Percentiles rank a stretch among this genome's conserved stretches.
phyloP scores from a whole-genome alignment of 2,113 vertebrate genomes.

The Orthonyx spaldingii region DNA sequence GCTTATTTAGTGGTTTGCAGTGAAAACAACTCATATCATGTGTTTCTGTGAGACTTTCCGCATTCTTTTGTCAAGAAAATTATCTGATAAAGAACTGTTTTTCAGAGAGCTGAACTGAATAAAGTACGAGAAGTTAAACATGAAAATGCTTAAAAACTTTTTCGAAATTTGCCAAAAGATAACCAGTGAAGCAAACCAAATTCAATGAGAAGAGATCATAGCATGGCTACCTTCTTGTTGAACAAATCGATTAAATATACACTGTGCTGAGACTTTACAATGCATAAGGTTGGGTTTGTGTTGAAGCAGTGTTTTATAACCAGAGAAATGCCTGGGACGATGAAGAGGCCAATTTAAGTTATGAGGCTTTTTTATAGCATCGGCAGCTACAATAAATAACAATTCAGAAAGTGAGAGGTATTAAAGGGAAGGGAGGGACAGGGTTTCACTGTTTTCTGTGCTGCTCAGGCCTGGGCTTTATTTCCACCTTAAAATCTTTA shows the following conservation, averaged over 20 bases:
- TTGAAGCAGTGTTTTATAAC: constrained; percentile 6
- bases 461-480: constrained; percentile 79
- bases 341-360: constrained; percentile 17
- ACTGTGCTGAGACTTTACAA: background rate
- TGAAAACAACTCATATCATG: background rate
- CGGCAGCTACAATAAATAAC: background rate
- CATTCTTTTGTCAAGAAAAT: constrained; percentile 11
- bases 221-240: background rate
- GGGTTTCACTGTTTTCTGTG: constrained; percentile 41
- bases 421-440: constrained; percentile 57
- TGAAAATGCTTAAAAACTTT: background rate
- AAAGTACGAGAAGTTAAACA: background rate
- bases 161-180: background rate
- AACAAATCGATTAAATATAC: background rate
- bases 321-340: constrained; percentile 5
- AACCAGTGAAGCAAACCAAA: background rate
- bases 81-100: background rate
- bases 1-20: constrained; percentile 4
- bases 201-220: background rate
- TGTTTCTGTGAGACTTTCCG: background rate
- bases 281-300: constrained; percentile 15
- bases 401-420: constrained; percentile 22
- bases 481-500: constrained; percentile 99
- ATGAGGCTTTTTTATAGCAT: constrained; percentile 18
- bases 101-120: background rate